phyloP scores from a whole-genome alignment of 2,113 vertebrate genomes.

The Nerophis ophidion region DNA sequence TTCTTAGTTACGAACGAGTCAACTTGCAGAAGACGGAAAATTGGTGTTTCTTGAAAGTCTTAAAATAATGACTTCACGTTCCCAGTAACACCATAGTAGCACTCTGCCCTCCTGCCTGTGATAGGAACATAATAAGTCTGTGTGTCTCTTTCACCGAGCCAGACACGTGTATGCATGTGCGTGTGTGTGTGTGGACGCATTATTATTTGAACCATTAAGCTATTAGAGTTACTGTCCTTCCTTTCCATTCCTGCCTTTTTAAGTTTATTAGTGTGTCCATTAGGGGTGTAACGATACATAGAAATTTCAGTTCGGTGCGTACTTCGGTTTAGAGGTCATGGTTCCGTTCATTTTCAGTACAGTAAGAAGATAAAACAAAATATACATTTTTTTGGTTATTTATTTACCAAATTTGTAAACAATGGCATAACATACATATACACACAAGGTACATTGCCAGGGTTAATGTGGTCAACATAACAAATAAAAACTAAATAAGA shows the following conservation, averaged over 20 bases:
- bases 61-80: constrained; percentile 10
- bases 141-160: constrained; percentile 1
- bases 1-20: neutral
- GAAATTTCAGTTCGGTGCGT: too few species aligned
- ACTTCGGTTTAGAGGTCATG: too few species aligned
- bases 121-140: neutral
- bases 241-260: neutral
- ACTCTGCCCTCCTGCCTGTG: neutral
- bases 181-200: neutral
- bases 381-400: too few species aligned
- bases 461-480: too few species aligned
- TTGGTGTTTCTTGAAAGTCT: neutral
- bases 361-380: too few species aligned
- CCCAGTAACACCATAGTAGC: constrained; percentile 1
- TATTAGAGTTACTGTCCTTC: neutral
- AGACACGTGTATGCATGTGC: neutral
- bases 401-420: too few species aligned
- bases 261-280: neutral
- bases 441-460: too few species aligned
- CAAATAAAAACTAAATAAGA: too few species aligned
- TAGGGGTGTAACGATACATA: too few species aligned
- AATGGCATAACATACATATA: too few species aligned
- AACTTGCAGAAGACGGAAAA: neutral
- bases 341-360: too few species aligned
- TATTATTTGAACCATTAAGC: neutral